phyloP scores from a whole-genome alignment of 2,113 vertebrate species.

The Pteronura brasiliensis region DNA sequence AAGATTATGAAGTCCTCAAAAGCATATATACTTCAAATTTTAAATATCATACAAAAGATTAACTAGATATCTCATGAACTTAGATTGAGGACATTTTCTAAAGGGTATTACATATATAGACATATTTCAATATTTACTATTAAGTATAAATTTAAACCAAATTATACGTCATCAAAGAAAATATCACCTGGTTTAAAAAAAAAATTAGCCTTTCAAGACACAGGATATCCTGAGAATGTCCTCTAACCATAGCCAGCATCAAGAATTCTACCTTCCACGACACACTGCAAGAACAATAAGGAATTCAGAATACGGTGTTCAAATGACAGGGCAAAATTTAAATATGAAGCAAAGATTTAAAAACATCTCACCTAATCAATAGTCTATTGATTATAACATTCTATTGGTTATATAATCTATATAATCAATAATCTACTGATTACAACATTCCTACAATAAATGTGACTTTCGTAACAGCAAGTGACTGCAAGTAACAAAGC shows the following conservation, averaged over 20 bases:
- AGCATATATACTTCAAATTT: background rate
- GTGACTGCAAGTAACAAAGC: background rate
- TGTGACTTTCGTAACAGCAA: background rate
- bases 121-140: background rate
- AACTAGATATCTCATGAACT: background rate
- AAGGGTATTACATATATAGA: background rate
- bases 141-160: background rate
- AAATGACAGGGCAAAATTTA: background rate
- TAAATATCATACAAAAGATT: background rate
- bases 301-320: conserved; percentile 47
- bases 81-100: background rate
- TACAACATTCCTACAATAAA: background rate
- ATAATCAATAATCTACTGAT: background rate
- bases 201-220: conserved; percentile 66
- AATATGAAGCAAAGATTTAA: conserved; percentile 19
- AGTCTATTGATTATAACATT: background rate
- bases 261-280: conserved; percentile 73
- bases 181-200: background rate
- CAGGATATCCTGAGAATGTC: conserved; percentile 84
- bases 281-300: conserved; percentile 66
- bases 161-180: background rate
- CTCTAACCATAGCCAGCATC: conserved; percentile 70
- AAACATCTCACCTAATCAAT: background rate
- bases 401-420: too few relatives aligned
- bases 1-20: background rate